Evolutionary conservation across 1,140 invertebrate species (phyloP), one percentile per base, ranked within the genome.

Genomic region (Brachionus paranguensis): DNA sequence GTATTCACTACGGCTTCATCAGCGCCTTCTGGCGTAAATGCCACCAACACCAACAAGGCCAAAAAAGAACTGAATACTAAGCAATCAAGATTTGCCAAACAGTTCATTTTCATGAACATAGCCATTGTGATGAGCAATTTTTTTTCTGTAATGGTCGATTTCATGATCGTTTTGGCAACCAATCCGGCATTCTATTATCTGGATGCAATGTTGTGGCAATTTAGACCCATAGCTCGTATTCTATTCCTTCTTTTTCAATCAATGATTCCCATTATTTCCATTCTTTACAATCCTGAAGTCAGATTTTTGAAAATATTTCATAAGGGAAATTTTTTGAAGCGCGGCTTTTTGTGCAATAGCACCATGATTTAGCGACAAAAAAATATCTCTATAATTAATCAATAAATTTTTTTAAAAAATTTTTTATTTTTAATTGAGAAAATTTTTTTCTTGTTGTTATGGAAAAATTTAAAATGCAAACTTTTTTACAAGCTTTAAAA

Each of bases 1-100:
- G 45, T 76, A 3, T 76, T 50, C 47, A 76, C 72, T 1, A 76
- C 72, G 3, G 43, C 20, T 0, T 29, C 72, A 50, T 76, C 72
- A 12, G 45, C 33, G 0, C 20, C 33, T 43, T 20, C 29, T 33
- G 65, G 17, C 1, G 27, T 53, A 29, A 76, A 50, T 29, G 24
- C 8, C 33, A 50, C 8, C 33, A 50, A 47, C 24, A 76, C 24
- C n/a, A 76, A 76, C 27, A 76, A 47, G 24, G 27, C 24, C 3
- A 53, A 53, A 76, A 47, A 29, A 50, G 72, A 76, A 8, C 20
- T 50, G 6, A 76, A 76, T 76, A 6, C 29, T 1, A 76, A 76
- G n/a, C 72, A 76, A 76, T 27, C 45, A 76, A 76, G 72, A 76
- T 76, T 76, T 33, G 72, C 72, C 43, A 76, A 76, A 53, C 72